phyloP scores from a whole-genome alignment of 2,113 vertebrate genomes.

The Dicaeum eximium region DNA sequence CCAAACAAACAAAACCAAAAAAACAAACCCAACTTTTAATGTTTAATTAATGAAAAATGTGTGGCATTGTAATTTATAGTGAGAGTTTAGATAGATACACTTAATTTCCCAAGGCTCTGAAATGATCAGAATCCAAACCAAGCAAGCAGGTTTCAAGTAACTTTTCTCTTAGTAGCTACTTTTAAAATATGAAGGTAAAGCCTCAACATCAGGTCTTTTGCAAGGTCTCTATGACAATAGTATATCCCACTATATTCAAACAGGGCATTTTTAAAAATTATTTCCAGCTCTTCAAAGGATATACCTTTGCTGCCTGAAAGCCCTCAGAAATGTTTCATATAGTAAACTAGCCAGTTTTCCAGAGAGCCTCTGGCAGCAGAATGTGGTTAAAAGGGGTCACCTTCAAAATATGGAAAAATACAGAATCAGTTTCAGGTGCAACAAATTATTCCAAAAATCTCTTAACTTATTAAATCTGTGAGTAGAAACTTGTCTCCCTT shows the following conservation, averaged over 20 bases:
- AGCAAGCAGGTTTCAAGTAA: background rate
- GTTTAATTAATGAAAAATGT: background rate
- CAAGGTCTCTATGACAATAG: background rate
- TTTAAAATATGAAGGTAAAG: background rate
- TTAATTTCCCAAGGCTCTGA: background rate
- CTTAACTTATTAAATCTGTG: background rate
- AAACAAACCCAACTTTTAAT: background rate
- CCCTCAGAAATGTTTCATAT: background rate
- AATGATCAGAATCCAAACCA: background rate
- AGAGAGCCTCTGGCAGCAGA: background rate
- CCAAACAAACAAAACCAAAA: background rate
- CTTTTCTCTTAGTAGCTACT: background rate
- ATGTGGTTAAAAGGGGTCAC: background rate
- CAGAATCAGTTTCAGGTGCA: background rate
- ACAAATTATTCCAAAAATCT: background rate
- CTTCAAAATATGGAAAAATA: conserved; percentile 1
- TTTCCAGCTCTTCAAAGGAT: background rate
- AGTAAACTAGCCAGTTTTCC: background rate
- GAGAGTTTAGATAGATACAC: background rate
- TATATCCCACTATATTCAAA: background rate
- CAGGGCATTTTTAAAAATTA: background rate
- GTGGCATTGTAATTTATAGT: background rate
- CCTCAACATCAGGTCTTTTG: background rate
- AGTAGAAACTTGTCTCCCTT: background rate
- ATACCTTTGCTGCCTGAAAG: background rate